Percentiles rank a stretch among this genome's conserved stretches.
These are phyloP conservation scores for Charaxes varanes DNA, from an alignment of 1,140 invertebrate genomes.

Conservation along the genomic window DNA sequence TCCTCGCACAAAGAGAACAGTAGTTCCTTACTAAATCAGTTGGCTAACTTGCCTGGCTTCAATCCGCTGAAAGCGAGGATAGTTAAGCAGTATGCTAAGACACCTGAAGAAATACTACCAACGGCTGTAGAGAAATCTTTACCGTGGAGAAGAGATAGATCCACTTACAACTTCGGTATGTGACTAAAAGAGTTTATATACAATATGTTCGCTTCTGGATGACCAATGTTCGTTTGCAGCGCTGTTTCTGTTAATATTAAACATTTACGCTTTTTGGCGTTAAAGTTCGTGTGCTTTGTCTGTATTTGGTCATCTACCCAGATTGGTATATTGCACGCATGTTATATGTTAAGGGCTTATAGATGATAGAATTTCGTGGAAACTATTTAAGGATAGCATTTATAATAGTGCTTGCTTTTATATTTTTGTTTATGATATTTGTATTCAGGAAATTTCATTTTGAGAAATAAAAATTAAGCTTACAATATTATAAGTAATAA, in stretches of 20 bases:
- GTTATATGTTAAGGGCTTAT: no score
- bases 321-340: no score
- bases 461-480: no score
- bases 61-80: slow-evolving; percentile 78
- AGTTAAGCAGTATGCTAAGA: slow-evolving; percentile 78
- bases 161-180: slow-evolving; percentile 75
- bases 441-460: no score
- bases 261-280: slow-evolving; percentile 2
- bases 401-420: no score
- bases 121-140: slow-evolving; percentile 83
- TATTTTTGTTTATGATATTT: no score
- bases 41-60: slow-evolving; percentile 78
- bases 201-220: slow-evolving; percentile 19
- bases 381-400: no score
- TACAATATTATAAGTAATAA: no score
- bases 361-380: no score
- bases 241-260: slow-evolving; percentile 8
- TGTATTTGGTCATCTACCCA: no score
- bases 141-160: slow-evolving; percentile 83
- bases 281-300: slow-evolving; percentile 3
- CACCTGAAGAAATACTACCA: slow-evolving; percentile 76
- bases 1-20: slow-evolving; percentile 76
- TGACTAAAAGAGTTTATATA: slow-evolving; percentile 26
- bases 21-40: slow-evolving; percentile 79
- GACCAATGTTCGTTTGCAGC: slow-evolving; percentile 12